Conservation (phyloP, 2,888 invertebrate species). For the Erebia epiphron region DNA sequence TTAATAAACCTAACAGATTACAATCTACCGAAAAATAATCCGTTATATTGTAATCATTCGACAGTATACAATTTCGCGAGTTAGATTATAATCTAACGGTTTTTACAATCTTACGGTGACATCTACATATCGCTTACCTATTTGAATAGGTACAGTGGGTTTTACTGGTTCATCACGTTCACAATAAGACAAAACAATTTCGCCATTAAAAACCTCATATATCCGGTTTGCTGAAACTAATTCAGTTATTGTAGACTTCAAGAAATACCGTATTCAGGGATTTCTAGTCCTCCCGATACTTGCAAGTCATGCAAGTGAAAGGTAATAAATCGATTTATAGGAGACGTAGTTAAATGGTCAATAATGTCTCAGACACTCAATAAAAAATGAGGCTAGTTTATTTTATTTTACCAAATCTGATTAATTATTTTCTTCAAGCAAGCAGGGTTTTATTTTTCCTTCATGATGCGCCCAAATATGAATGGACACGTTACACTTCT, state of each 20-base stretch:
- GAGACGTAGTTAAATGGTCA: slow-evolving; percentile 15
- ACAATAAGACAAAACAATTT: background rate
- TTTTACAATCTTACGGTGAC: too few relatives aligned
- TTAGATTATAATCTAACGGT: too few relatives aligned
- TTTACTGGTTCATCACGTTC: background rate
- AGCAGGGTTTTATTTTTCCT: too few relatives aligned
- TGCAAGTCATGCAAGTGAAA: slow-evolving; percentile 33
- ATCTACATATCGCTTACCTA: too few relatives aligned
- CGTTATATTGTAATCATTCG: too few relatives aligned
- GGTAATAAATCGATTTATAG: slow-evolving; percentile 15
- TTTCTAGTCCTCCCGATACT: slow-evolving; percentile 12
- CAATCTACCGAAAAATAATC: too few relatives aligned
- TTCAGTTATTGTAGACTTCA: slow-evolving; percentile 4
- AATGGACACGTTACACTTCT: too few relatives aligned
- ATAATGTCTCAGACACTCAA: slow-evolving; percentile 15
- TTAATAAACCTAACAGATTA: too few relatives aligned
- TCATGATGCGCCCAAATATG: too few relatives aligned
- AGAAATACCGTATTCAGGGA: slow-evolving; percentile 11
- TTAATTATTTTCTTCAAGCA: background rate
- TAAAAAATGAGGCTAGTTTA: background rate
- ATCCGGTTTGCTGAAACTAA: slow-evolving; percentile 8
- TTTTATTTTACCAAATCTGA: background rate
- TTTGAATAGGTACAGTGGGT: background rate
- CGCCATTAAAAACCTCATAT: background rate
- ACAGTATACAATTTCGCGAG: too few relatives aligned